Evolutionary conservation across 2,888 invertebrate species (phyloP), one percentile per base, ranked within the genome.

Genomic region (Hoplodrina blanda): DNA sequence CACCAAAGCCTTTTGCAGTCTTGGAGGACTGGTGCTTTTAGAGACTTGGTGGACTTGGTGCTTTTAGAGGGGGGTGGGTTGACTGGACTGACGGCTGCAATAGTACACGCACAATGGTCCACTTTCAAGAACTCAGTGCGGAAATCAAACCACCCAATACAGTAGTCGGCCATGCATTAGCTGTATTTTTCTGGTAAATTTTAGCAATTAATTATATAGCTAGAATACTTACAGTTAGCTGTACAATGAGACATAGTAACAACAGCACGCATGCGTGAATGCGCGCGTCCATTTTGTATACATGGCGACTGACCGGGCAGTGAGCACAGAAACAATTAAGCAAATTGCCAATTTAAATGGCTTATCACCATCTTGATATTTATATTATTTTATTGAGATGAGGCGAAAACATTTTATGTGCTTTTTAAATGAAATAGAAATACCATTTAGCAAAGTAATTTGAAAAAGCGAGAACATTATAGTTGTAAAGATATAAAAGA

Each of bases 211-310:
- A 37, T 37, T 37, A 37, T 10, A 15, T 20, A 33, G 15, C 13
- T 17, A 60, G 37, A 69, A 66, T 80, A 88, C 91, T 86, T 89
- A 95, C 95, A 86, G 92, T 90, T 84, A 92, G 87, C 80, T 91
- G 92, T 76, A 94, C 67, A 83, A 86, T 80, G 68, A 93, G 77
- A 87, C 93, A 94, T 91, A 93, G 81, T 81, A 89, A 81, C 63
- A 94, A 81, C 78, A 94, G 83, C 82, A 91, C 91, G 92, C 91
- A 91, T 88, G 91, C 91, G 88, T 91, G 92, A 90, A 91, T 90
- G 80, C 85, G 88, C 78, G 84, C 91, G 89, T 87, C 91, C 95
- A 95, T 95, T 89, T 92, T 94, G 87, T 82, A 86, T 90, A 85
- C 95, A 95, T 95, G 91, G 91, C 91, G 92, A 78, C 88, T 80